Percentiles rank a stretch among this genome's conserved stretches.
Conservation (phyloP, 1,140 invertebrate genomes). For the Vanessa tameamea region DNA sequence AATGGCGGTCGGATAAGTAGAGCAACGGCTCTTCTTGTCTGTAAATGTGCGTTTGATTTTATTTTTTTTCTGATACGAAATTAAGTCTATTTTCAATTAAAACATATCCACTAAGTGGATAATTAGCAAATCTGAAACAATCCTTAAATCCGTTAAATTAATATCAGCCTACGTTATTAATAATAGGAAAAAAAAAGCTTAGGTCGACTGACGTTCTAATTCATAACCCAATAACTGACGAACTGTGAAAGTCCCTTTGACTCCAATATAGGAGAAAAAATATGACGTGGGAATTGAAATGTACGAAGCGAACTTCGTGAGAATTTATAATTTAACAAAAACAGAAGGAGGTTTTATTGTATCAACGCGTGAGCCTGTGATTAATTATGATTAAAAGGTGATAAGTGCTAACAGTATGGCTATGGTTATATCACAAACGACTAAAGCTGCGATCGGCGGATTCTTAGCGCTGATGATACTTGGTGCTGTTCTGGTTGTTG, state of each 20-base stretch:
- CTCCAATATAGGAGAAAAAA: background rate
- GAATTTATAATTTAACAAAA: background rate
- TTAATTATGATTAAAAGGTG: conserved; percentile 57
- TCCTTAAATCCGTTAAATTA: conserved; percentile 2
- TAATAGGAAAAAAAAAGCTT: background rate
- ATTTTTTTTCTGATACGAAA: background rate
- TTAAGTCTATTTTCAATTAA: background rate
- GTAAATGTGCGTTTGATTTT: background rate
- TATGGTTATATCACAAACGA: conserved; percentile 77
- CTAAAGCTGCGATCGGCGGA: conserved; percentile 73
- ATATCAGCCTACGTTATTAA: conserved; percentile 15
- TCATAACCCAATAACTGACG: conserved; percentile 15
- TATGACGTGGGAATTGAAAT: background rate
- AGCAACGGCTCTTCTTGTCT: too few species aligned
- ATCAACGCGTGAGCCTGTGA: conserved; percentile 3
- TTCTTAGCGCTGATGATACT: conserved; percentile 73
- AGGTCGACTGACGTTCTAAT: conserved; percentile 11
- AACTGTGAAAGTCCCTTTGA: background rate
- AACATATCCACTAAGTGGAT: background rate
- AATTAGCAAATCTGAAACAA: background rate
- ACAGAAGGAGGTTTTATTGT: background rate
- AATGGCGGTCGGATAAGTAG: too few species aligned
- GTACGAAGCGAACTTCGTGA: background rate
- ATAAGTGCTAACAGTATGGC: conserved; percentile 70
- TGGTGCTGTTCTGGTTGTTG: conserved; percentile 72